Conservation (phyloP, 2,113 vertebrate species). For the Lamprologus ornatipinnis region DNA sequence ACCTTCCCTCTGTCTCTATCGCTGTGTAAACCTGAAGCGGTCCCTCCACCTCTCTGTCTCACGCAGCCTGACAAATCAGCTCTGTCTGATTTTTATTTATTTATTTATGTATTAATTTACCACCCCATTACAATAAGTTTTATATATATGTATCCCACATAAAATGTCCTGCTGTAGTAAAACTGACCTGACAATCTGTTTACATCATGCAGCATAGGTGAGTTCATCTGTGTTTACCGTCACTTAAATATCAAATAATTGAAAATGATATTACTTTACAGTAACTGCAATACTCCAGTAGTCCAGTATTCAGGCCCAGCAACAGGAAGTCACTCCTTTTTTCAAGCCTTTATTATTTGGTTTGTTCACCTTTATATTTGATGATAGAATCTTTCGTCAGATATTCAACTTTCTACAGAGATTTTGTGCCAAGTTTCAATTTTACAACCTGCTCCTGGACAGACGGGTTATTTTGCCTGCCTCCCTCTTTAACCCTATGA, state of each 20-base stretch:
- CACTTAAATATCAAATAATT: neutral
- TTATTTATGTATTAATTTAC: neutral
- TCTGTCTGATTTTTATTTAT: neutral
- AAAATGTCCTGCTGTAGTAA: neutral
- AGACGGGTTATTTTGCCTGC: fast-evolving
- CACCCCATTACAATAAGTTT: neutral
- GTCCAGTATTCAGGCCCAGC: neutral
- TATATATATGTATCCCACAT: neutral
- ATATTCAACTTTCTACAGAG: neutral
- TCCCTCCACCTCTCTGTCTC: neutral
- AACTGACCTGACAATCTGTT: neutral
- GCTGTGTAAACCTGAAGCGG: neutral
- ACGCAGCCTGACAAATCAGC: neutral
- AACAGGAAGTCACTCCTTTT: neutral
- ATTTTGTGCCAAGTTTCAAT: neutral
- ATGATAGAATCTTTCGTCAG: neutral
- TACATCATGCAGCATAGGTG: neutral
- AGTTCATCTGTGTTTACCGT: neutral
- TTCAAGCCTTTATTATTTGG: neutral
- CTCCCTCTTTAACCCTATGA: neutral
- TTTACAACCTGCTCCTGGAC: neutral
- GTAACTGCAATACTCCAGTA: neutral
- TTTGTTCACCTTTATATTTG: neutral
- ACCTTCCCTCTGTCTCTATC: neutral
- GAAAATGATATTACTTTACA: neutral